phyloP scores from a whole-genome alignment of 2,888 invertebrate genomes.

The Clistopyga incitator region DNA sequence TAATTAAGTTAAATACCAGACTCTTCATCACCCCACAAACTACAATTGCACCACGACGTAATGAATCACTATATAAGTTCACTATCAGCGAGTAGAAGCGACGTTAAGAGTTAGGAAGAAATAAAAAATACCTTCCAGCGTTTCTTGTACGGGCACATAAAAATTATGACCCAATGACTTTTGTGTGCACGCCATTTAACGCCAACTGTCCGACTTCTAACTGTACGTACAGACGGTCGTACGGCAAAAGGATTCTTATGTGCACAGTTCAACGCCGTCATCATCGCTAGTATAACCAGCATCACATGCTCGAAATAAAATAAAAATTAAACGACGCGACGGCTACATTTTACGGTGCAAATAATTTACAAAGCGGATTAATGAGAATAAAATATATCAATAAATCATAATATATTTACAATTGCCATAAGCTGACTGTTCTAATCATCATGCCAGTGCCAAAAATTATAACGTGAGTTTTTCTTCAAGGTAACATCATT shows the following conservation, averaged over 20 bases:
- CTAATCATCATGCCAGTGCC: neutral
- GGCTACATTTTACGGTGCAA: neutral
- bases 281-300: constrained; percentile 27
- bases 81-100: neutral
- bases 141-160: neutral
- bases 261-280: constrained; percentile 54
- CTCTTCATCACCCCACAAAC: constrained; percentile 21
- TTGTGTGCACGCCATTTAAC: constrained; percentile 74
- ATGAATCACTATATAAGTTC: neutral
- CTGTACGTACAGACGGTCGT: constrained; percentile 54
- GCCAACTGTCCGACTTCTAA: constrained; percentile 56
- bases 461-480: constrained; percentile 43
- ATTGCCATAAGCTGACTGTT: neutral
- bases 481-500: neutral
- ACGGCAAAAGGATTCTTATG: neutral
- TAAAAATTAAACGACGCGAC: neutral
- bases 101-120: neutral
- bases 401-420: neutral
- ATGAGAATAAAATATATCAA: neutral
- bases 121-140: neutral
- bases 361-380: neutral
- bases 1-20: constrained; percentile 18
- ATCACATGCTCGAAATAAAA: constrained; percentile 3
- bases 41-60: neutral
- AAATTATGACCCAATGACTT: constrained; percentile 66